Conservation (phyloP, 2,113 vertebrate species). For the Myotis brandtii region DNA sequence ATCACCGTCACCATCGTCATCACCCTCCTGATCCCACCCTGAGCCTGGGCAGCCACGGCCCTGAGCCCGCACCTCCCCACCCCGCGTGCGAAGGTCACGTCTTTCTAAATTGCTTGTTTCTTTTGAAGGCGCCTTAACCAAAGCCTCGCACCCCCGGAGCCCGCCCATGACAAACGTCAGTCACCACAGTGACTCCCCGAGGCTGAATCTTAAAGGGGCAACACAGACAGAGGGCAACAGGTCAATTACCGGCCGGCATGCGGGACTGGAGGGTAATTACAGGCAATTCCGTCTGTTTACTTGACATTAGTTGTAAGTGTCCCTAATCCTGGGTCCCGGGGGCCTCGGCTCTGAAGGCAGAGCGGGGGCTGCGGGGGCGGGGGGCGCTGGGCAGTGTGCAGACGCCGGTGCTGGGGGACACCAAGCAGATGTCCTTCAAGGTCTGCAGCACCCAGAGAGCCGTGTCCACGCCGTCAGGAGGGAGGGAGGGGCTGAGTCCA, state of each 20-base stretch:
- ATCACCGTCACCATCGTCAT: no score
- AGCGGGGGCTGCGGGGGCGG: not conserved
- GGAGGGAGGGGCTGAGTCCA: no score
- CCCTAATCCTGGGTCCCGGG: slow-evolving; percentile 76
- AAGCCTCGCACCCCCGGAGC: slow-evolving; percentile 81
- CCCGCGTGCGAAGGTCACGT: slow-evolving; percentile 49
- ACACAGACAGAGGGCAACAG: slow-evolving; percentile 87
- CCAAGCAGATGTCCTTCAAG: no score
- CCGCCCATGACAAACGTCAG: slow-evolving; percentile 84
- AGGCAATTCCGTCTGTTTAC: slow-evolving; percentile 85
- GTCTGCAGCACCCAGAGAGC: not conserved
- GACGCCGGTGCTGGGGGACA: not conserved
- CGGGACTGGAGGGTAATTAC: slow-evolving; percentile 85
- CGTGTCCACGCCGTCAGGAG: no score
- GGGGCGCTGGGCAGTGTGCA: no score
- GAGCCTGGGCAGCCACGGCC: no score
- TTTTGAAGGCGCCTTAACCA: slow-evolving; percentile 83
- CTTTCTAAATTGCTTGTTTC: slow-evolving; percentile 79
- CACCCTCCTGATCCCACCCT: no score
- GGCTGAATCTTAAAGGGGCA: slow-evolving; percentile 85
- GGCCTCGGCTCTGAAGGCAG: not conserved
- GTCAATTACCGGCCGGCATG: slow-evolving; percentile 87
- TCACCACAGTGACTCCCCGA: slow-evolving; percentile 83
- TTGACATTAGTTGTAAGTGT: slow-evolving; percentile 85
- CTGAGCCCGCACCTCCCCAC: no score